phyloP scores from a whole-genome alignment of 2,888 invertebrate species.

The Platerodrilus igneus region DNA sequence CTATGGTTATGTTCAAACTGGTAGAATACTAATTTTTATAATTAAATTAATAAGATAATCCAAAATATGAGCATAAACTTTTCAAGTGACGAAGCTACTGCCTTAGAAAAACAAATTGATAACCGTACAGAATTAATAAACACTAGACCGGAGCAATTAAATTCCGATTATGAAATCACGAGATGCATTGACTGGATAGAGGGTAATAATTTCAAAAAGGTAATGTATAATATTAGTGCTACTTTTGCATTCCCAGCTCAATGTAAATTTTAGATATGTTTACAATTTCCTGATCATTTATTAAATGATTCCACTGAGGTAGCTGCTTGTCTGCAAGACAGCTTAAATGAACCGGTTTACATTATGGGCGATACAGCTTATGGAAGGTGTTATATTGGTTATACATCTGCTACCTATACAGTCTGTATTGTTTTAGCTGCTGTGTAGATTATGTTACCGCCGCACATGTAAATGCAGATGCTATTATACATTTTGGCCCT shows the following conservation, averaged over 20 bases:
- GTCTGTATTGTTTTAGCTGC: no score
- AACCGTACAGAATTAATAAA: constrained; percentile 20
- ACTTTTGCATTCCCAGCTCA: constrained; percentile 5
- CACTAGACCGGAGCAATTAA: constrained; percentile 42
- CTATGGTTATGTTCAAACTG: no score
- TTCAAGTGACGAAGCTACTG: constrained; percentile 53
- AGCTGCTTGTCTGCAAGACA: constrained; percentile 51
- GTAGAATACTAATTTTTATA: no score
- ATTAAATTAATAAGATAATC: no score
- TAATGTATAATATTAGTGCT: constrained; percentile 44
- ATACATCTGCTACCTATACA: constrained; percentile 30
- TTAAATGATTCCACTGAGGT: constrained; percentile 65
- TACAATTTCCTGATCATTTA: constrained; percentile 87
- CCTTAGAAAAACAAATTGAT: constrained; percentile 51
- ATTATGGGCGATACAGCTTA: constrained; percentile 89
- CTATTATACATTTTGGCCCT: constrained; percentile 87
- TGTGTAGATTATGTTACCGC: constrained; percentile 89
- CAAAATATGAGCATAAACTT: no score
- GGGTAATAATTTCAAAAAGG: constrained; percentile 61
- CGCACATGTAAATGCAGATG: constrained; percentile 79
- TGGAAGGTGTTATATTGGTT: constrained; percentile 61
- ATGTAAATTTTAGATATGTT: constrained; percentile 62
- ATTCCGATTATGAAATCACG: constrained; percentile 55
- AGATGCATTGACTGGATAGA: constrained; percentile 67
- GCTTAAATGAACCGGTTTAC: constrained; percentile 59